Evolutionary conservation across 2,888 invertebrate genomes (phyloP), one percentile per base, ranked within the genome.

Genomic region (Noctua janthina): DNA sequence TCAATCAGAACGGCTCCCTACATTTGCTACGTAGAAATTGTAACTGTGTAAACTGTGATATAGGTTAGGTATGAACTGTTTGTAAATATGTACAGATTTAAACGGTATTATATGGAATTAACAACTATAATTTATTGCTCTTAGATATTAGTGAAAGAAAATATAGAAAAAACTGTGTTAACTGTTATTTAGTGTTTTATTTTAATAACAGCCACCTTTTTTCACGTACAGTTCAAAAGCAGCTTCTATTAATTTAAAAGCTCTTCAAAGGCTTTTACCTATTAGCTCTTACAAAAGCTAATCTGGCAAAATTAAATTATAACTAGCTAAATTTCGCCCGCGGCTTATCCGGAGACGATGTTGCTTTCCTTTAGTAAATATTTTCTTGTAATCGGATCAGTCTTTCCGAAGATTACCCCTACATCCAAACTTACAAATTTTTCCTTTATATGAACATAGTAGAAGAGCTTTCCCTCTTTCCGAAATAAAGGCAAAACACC

Each of bases 71-170:
- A 79, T 85, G 83, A 83, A 89, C 86, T 89, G 85, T 86, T 82
- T 87, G 90, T 91, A 89, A 93, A 95, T 95, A 95, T 95, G 94
- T 95, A 94, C 92, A 95, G 89, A 83, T 84, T 74, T 91, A 88
- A 87, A 89, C 71, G 56, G 76, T 88, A 88, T 85, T 81, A 90
- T 89, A 89, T 74, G 46, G 23, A 88, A 91, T 91, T 91, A 91
- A 92, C 87, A 83, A 85, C 83, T 89, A 87, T 94, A 95, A 94
- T 91, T 95, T 95, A 95, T 94, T 94, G 87, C 91, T 91, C 87
- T 92, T 92, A 93, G 92, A 93, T 88, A 91, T 87, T 93, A 93
- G 91, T 89, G 59, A 87, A 94, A 92, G 89, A 91, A 92, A 94
- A 93, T 91, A 93, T 92, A 93, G 92, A 91, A 92, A 92, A 91